Base-by-base conservation (phyloP, 2,113 vertebrate genomes). In the Odocoileus virginianus region DNA sequence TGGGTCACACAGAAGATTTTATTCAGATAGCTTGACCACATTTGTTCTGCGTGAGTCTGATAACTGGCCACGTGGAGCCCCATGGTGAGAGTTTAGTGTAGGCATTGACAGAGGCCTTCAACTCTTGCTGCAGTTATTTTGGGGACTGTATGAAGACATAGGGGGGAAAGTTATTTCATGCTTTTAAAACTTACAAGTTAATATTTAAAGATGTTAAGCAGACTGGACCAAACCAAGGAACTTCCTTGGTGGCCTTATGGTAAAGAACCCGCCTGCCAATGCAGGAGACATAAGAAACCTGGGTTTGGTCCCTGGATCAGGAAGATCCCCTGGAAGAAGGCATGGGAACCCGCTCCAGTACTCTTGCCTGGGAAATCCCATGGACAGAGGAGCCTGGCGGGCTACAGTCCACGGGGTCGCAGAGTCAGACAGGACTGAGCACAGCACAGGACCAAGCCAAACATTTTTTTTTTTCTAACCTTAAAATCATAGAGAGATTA, bases 101-200 rank as follows among this genome's bases (percentile, higher is more conserved):
- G 81, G 58, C 81, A 2, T 50, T 54, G 45, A 17, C 58, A 87
- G 81, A 54, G 61, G 36, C 78, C 88, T 50, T 67, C 13, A 93
- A 50, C 60, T 78, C 82, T 15, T 47, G 45, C 40, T 55, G 3
- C 55, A 84, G 1, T 94, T 85, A 88, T 76, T 64, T 61, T 5
- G 50, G 78, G 78, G 52, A 78, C 86, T 94, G 0, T 90, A 28
- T 67, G 85, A 95, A 95, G 60, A 86, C 94, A 33, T 78, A 43
- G 67, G 43, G 67, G 23, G 3, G 19, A 13, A 4, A 58, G 58
- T 86, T 78, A 82, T 89, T 74, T 94, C 88, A 93, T 89, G 94
- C 81, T 86, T 84, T 96, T 87, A 92, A 96, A 97, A 88, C 84
- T 78, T 87, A 58, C 47, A 36, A n/a, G 79, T 91, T 82, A 64